Evolutionary conservation across 2,888 invertebrate species (phyloP).

Genomic region (Tenthredo amoena): DNA sequence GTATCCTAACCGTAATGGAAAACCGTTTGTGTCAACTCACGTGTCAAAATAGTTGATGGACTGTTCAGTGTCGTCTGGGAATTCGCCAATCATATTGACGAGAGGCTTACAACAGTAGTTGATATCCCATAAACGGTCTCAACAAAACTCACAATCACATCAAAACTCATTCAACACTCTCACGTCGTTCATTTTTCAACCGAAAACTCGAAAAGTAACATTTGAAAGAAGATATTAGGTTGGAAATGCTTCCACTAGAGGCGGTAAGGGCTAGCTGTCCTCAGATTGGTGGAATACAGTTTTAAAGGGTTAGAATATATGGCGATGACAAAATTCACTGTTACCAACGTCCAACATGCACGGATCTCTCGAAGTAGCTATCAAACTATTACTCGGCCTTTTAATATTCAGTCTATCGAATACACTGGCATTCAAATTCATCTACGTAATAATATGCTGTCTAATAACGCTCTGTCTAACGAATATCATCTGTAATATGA

Average conservation of each 20-base stretch:
- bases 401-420: constrained; percentile 62
- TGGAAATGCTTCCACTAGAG: constrained; percentile 58
- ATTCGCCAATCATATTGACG: constrained; percentile 62
- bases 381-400: constrained; percentile 61
- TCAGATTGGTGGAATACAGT: not conserved
- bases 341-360: constrained; percentile 51
- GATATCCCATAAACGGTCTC: not conserved
- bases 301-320: not conserved
- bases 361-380: constrained; percentile 54
- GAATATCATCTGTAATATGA: constrained; percentile 57
- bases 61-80: constrained; percentile 68
- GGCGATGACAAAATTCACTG: constrained; percentile 36
- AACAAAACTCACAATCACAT: constrained; percentile 48
- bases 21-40: constrained; percentile 67
- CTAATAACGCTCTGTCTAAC: constrained; percentile 58
- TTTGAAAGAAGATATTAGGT: constrained; percentile 61
- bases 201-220: constrained; percentile 59
- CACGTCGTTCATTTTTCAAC: constrained; percentile 23
- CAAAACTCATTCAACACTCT: constrained; percentile 28
- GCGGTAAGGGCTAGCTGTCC: not conserved
- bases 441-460: constrained; percentile 61
- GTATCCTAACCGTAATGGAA: not conserved
- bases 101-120: not conserved
- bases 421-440: constrained; percentile 62
- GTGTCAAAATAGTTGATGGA: constrained; percentile 67